Percentiles rank a stretch among this genome's conserved stretches.
phyloP scores from a whole-genome alignment of 1,140 invertebrate species.

The Panagrolaimus sp. region DNA sequence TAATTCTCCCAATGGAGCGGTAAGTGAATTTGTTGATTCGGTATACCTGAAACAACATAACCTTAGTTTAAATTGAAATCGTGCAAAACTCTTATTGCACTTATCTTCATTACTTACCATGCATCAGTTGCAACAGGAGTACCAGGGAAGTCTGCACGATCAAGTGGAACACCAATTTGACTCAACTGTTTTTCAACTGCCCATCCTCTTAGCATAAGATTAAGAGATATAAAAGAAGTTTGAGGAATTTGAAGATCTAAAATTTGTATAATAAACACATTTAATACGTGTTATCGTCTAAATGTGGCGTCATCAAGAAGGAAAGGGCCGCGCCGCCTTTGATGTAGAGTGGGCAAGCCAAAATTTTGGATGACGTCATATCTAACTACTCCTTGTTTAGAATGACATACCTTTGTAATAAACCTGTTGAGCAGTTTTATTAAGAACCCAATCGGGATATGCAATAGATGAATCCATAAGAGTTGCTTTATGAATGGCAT shows the following conservation, averaged over 20 bases:
- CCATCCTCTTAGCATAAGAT: constrained; percentile 22
- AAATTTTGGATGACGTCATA: too few species aligned
- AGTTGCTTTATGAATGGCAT: constrained; percentile 15
- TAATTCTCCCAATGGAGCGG: constrained; percentile 21
- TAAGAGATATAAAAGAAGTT: constrained; percentile 21
- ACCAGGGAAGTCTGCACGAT: constrained; percentile 15
- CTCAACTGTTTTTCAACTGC: constrained; percentile 23
- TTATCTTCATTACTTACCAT: too few species aligned
- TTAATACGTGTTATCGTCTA: too few species aligned
- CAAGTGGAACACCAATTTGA: not conserved
- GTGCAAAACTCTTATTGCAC: too few species aligned
- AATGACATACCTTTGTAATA: constrained; percentile 16
- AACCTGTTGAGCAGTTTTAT: constrained; percentile 9
- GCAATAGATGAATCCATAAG: constrained; percentile 18
- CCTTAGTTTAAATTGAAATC: too few species aligned
- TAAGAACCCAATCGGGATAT: constrained; percentile 20
- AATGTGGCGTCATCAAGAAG: too few species aligned
- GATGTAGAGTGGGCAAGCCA: too few species aligned
- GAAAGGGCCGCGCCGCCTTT: too few species aligned
- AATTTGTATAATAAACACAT: too few species aligned
- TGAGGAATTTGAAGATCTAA: constrained; percentile 13
- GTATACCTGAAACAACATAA: too few species aligned
- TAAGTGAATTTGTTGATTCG: constrained; percentile 16
- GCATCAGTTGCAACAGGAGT: constrained; percentile 22
- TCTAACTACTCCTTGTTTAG: too few species aligned